phyloP scores from a whole-genome alignment of 2,888 invertebrate genomes.

The Dynastes grantii region DNA sequence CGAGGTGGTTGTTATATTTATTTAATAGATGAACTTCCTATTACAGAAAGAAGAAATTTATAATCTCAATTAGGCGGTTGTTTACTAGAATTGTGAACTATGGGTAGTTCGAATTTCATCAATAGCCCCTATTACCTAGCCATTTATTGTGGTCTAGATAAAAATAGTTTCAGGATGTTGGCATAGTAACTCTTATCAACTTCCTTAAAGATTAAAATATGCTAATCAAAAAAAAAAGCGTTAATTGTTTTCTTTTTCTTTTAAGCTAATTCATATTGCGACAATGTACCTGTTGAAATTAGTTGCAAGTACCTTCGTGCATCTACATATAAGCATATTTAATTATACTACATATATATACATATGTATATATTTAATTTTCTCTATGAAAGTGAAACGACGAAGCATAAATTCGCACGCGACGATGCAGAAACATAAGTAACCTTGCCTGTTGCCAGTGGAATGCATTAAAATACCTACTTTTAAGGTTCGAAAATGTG shows the following conservation, averaged over 20 bases:
- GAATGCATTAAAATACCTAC: neutral
- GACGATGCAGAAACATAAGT: constrained; percentile 19
- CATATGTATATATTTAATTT: neutral
- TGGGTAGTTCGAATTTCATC: neutral
- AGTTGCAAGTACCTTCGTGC: too few relatives aligned
- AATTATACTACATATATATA: neutral
- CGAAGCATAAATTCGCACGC: constrained; percentile 5
- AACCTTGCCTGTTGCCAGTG: constrained; percentile 8
- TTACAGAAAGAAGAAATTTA: too few relatives aligned
- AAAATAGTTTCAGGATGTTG: constrained; percentile 50
- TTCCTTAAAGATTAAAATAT: constrained; percentile 46
- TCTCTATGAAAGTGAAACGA: neutral
- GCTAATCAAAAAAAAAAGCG: constrained; percentile 7
- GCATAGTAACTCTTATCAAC: constrained; percentile 43
- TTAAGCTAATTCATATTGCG: neutral
- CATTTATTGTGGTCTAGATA: constrained; percentile 35
- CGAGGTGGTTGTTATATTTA: too few relatives aligned
- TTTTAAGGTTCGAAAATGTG: neutral
- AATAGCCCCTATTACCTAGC: neutral
- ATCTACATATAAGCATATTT: too few relatives aligned
- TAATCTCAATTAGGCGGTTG: too few relatives aligned
- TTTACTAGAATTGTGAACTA: too few relatives aligned
- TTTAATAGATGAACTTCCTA: too few relatives aligned
- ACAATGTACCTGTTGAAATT: neutral
- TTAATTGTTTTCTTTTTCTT: neutral